Evolutionary conservation across 2,888 invertebrate species (phyloP).

Genomic region (Thalpophila matura): DNA sequence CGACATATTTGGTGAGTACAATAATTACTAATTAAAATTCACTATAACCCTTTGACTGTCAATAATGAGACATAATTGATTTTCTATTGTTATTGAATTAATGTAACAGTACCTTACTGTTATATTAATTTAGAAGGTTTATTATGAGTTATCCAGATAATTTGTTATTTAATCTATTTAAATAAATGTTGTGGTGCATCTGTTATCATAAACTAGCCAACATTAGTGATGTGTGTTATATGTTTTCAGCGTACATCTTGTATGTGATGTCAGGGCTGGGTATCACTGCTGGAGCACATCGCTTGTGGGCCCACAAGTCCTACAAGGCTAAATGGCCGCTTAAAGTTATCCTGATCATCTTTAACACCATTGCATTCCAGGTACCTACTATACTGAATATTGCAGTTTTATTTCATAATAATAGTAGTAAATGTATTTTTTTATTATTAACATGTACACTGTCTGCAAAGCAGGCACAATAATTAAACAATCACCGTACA

Average conservation of each 20-base stretch:
- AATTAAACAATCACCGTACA: too few species aligned
- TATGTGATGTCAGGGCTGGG: constrained; percentile 96
- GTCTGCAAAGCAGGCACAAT: too few species aligned
- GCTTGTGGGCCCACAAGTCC: constrained; percentile 98
- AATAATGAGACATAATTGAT: too few species aligned
- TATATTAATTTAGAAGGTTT: too few species aligned
- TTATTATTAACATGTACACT: too few species aligned
- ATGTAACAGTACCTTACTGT: too few species aligned
- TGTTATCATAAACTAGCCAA: neutral
- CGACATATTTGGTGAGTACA: constrained; percentile 93
- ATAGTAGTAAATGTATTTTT: neutral
- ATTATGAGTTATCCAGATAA: neutral
- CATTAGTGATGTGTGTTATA: constrained; percentile 7
- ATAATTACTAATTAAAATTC: neutral
- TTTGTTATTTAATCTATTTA: neutral
- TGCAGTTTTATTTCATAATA: neutral
- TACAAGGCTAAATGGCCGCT: constrained; percentile 98
- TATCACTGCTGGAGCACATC: constrained; percentile 98
- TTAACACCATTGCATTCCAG: constrained; percentile 98
- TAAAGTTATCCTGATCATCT: constrained; percentile 94
- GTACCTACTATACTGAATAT: constrained; percentile 84
- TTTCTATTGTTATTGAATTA: too few species aligned
- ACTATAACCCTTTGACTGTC: too few species aligned
- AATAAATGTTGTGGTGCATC: neutral
- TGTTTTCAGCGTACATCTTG: constrained; percentile 92